phyloP scores from a whole-genome alignment of 2,113 vertebrate species.

The Trematocara macrostoma region DNA sequence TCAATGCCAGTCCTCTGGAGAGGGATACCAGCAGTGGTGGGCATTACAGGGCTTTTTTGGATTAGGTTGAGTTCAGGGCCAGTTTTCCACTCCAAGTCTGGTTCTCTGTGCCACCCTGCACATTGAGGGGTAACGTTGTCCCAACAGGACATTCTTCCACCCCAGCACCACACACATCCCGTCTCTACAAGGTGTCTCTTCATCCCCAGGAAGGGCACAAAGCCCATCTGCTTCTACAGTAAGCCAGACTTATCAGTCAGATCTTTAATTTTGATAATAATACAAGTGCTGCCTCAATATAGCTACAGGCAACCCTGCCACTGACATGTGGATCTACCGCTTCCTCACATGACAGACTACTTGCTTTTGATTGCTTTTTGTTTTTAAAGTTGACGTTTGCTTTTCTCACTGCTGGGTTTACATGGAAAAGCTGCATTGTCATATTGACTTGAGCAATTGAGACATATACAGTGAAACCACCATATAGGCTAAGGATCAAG shows the following conservation, averaged over 20 bases:
- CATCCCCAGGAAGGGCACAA: conserved; percentile 40
- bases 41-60: conserved; percentile 59
- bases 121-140: conserved; percentile 48
- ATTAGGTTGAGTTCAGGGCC: conserved; percentile 52
- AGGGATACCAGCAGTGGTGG: conserved; percentile 30
- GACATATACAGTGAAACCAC: not conserved
- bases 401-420: conserved; percentile 36
- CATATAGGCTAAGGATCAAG: not conserved
- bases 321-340: not conserved
- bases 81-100: conserved; percentile 74
- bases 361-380: conserved; percentile 14
- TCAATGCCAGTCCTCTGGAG: conserved; percentile 26
- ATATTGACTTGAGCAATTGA: not conserved
- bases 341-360: not conserved
- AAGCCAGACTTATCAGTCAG: not conserved
- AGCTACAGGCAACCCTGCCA: not conserved
- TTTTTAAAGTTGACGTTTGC: not conserved
- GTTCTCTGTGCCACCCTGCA: conserved; percentile 46
- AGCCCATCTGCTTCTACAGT: conserved; percentile 18
- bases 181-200: conserved; percentile 16
- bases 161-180: conserved; percentile 15
- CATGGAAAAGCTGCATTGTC: conserved; percentile 27
- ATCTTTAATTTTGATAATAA: conserved; percentile 5
- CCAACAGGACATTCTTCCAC: conserved; percentile 54
- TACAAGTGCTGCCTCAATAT: not conserved